Base-by-base conservation (phyloP, 2,888 invertebrate genomes). In the Mesorhabditis belari region DNA sequence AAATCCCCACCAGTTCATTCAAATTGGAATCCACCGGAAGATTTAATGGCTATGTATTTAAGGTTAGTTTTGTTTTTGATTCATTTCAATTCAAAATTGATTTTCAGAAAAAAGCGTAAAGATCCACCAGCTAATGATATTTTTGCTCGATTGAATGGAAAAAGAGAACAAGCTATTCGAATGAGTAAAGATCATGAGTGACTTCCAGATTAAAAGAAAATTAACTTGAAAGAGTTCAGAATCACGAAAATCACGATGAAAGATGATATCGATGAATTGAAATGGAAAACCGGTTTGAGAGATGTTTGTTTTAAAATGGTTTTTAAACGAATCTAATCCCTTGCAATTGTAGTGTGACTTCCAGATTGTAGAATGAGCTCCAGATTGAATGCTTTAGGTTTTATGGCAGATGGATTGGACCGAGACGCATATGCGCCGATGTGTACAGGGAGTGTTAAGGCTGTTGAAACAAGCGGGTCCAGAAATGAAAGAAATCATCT, bases 361-460 rank as follows among this genome's bases (percentile, higher is more conserved):
- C n/a, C n/a, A n/a, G n/a, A n/a, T n/a, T n/a, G n/a, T n/a, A n/a
- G n/a, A n/a, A n/a, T n/a, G n/a, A n/a, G n/a, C n/a, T n/a, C n/a
- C n/a, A n/a, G n/a, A n/a, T n/a, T n/a, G n/a, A n/a, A n/a, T n/a
- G n/a, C n/a, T 65, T 5, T 55, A 77, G 74, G 69, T 79, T 2
- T 54, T 73, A 21, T 79, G 79, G 79, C 65, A 73, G 50, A 79
- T 79, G 57, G 70, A 73, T 25, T 79, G 79, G 79, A 73, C 73
- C n/a, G 73, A 76, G 55, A 61, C 70, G 4, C 76, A 77, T 58
- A 76, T 79, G 75, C 65, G 75, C 5, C 69, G 79, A 12, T 77
- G 79, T 57, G 62, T 79, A 12, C 50, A 61, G 0, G 74, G 67
- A 52, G 64, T 80, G 19, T 71, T 75, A 28, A 59, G 73, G 17